phyloP scores from a whole-genome alignment of 2,888 invertebrate genomes.

The Argyresthia goedartella region DNA sequence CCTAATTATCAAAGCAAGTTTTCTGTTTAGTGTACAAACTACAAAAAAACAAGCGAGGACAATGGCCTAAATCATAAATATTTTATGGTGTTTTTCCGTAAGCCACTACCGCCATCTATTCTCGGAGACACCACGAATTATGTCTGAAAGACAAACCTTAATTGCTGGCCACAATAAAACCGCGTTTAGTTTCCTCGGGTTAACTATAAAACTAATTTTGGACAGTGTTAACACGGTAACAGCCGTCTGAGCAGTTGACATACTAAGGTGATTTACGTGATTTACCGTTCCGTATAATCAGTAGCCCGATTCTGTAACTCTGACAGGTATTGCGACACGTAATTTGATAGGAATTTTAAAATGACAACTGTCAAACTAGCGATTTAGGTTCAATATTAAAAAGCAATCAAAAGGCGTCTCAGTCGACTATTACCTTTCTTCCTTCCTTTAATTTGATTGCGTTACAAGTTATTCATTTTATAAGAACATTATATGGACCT shows the following conservation, averaged over 20 bases:
- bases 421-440: no score
- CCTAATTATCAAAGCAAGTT: no score
- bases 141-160: background rate
- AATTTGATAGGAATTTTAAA: no score
- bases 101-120: background rate
- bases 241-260: constrained; percentile 10
- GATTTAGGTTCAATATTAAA: no score
- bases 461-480: no score
- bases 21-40: no score
- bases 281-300: constrained; percentile 8
- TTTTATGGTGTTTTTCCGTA: background rate
- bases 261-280: constrained; percentile 8
- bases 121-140: background rate
- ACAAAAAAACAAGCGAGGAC: background rate
- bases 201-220: constrained; percentile 36
- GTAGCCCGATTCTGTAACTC: no score
- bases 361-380: no score
- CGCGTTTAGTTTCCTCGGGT: background rate
- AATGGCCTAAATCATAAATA: background rate
- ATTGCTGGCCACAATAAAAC: background rate
- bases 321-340: no score
- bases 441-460: no score
- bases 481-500: no score
- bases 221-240: constrained; percentile 23
- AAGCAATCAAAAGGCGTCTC: no score